These are phyloP conservation scores for Nipponia nippon DNA, from an alignment of 2,113 vertebrate species.

Conservation along the genomic window DNA sequence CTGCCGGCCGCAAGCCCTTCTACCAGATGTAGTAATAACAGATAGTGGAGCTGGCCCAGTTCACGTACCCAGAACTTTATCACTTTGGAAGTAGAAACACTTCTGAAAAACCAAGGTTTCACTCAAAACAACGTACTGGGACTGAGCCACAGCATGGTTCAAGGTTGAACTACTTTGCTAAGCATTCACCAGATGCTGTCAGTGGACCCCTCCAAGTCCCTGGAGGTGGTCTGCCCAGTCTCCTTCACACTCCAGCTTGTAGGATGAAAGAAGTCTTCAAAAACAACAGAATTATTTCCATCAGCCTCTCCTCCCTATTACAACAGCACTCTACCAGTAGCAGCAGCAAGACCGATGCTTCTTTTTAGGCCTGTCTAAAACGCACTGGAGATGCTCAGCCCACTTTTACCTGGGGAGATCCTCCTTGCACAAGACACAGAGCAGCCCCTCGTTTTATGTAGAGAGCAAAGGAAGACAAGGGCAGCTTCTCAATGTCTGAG, in stretches of 20 bases:
- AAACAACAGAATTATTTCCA: neutral
- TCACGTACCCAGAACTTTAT: neutral
- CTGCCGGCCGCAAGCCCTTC: neutral
- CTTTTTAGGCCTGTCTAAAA: neutral
- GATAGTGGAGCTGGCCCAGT: neutral
- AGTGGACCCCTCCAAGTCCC: neutral
- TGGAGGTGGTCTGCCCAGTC: neutral
- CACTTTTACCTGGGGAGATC: neutral
- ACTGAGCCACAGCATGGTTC: neutral
- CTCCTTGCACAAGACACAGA: neutral
- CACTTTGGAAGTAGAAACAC: neutral
- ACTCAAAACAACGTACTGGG: neutral
- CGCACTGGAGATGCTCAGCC: neutral
- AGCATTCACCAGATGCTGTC: no score
- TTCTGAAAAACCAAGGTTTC: neutral
- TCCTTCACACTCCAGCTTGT: neutral
- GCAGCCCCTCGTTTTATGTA: accelerated
- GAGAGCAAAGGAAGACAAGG: neutral
- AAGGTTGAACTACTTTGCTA: neutral
- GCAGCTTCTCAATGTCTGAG: neutral
- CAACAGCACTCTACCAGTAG: no score
- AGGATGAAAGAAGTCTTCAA: neutral
- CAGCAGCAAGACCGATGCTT: neutral
- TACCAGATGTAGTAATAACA: neutral
- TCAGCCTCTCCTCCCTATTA: neutral